phyloP scores from a whole-genome alignment of 2,113 vertebrate species.

The Suricata suricatta region DNA sequence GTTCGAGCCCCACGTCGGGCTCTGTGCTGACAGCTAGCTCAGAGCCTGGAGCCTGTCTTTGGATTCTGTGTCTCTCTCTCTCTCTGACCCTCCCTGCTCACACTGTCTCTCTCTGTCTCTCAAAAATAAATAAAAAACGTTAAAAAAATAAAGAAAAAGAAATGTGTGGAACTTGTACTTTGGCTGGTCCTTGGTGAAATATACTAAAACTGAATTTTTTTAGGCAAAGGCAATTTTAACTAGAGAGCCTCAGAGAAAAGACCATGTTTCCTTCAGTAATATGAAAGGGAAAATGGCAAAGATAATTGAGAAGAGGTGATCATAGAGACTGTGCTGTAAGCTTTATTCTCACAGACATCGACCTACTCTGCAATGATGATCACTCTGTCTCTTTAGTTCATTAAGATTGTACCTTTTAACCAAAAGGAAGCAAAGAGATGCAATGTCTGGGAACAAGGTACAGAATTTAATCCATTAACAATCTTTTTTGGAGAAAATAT shows the following conservation, averaged over 20 bases:
- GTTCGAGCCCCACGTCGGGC: too few species aligned
- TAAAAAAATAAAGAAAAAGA: background rate
- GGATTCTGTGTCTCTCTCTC: too few species aligned
- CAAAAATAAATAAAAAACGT: too few species aligned
- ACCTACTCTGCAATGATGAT: background rate
- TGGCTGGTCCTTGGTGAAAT: background rate
- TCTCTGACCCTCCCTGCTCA: too few species aligned
- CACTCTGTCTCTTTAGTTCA: background rate
- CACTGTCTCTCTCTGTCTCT: too few species aligned
- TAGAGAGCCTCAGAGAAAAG: background rate
- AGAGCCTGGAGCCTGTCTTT: too few species aligned
- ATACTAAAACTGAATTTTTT: background rate
- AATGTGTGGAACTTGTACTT: background rate
- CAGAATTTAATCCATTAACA: background rate
- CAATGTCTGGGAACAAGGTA: background rate
- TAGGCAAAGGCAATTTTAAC: background rate
- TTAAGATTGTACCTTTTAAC: background rate
- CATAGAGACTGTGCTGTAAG: fast-evolving
- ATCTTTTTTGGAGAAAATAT: background rate
- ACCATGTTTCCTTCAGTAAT: background rate
- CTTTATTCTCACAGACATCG: background rate
- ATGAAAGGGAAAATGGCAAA: background rate
- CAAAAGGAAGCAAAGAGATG: background rate
- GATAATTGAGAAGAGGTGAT: background rate
- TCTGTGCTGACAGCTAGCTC: too few species aligned